Conservation (phyloP, 2,797 vertebrate genomes). For the Bradypus variegatus region DNA sequence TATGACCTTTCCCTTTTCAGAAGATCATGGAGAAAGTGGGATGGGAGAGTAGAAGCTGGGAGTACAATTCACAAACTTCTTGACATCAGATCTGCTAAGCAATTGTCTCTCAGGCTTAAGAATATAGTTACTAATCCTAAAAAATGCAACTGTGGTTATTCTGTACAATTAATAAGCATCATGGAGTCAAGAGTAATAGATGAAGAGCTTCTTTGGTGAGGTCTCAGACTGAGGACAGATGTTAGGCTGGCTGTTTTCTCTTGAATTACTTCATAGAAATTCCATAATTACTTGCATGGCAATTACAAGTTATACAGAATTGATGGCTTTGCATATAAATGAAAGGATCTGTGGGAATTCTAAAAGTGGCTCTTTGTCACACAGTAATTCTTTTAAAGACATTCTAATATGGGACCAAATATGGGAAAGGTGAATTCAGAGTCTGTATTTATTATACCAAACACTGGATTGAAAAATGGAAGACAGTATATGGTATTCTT, state of each 20-base stretch:
- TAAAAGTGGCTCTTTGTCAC: slow-evolving; percentile 12
- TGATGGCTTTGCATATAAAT: slow-evolving; percentile 29
- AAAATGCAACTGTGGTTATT: slow-evolving; percentile 46
- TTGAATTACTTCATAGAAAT: slow-evolving; percentile 36
- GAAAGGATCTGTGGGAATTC: slow-evolving; percentile 31
- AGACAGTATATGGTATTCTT: not conserved
- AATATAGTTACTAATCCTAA: slow-evolving; percentile 44
- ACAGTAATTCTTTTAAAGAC: slow-evolving; percentile 21
- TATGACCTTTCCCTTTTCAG: slow-evolving; percentile 13
- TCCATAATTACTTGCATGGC: slow-evolving; percentile 25
- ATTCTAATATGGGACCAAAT: not conserved
- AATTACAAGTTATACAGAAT: slow-evolving; percentile 49
- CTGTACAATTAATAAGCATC: slow-evolving; percentile 50
- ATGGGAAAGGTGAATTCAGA: not conserved
- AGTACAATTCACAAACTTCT: not conserved
- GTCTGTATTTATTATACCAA: slow-evolving; percentile 19
- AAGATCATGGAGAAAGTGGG: not conserved
- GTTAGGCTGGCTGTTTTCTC: slow-evolving; percentile 51
- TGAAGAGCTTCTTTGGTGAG: slow-evolving; percentile 31
- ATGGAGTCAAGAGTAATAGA: slow-evolving; percentile 5
- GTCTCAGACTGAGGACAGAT: slow-evolving; percentile 27
- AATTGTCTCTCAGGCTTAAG: slow-evolving; percentile 28
- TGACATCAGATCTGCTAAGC: slow-evolving; percentile 34
- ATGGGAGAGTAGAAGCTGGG: not conserved
- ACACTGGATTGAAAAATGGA: not conserved